Evolutionary conservation across 2,797 vertebrate genomes (phyloP), one percentile per base, ranked within the genome.

Genomic region (Phataginus tricuspis): DNA sequence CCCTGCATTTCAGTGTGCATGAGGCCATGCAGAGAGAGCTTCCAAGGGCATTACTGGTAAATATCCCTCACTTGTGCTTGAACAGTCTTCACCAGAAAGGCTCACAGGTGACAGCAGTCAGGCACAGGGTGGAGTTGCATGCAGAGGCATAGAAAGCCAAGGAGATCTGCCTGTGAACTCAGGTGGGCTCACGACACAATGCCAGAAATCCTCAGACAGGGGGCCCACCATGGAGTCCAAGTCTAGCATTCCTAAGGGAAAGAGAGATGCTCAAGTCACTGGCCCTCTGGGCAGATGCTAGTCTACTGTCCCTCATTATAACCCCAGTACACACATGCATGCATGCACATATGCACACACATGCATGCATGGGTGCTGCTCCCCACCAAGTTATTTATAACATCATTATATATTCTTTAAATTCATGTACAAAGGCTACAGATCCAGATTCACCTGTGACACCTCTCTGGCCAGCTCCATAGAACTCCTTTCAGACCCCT

Each of bases 331-430:
- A 63, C 16, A 71, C 3, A 12, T 7, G 16, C 34, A 59, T 5
- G 15, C 1, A 0, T 2, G 0, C 4, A 4, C 16, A 25, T 8
- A 27, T 3, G 53, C 9, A 71, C 21, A 19, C 13, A 23, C 7
- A 27, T 4, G 2, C 31, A n/a, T 31, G 5, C 19, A 63, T 15
- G 5, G 14, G 31, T 63, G 12, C 5, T 23, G 11, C 0, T n/a
- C 42, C 14, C 5, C 45, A 27, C 2, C 3, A 71, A 19, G 13
- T 57, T 69, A 83, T 64, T 84, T 85, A 84, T 39, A 84, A 72
- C 1, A 4, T 45, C 55, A 90, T 23, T 51, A 82, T 61, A 39
- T 45, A 27, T 15, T 39, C 77, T 34, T 8, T 37, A 63, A 71
- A 23, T 68, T 80, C 42, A 23, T 19, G 53, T 61, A 18, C 21